Evolutionary conservation across 2,888 invertebrate species (phyloP), one percentile per base, ranked within the genome.

Genomic region (Saturnia pavonia): DNA sequence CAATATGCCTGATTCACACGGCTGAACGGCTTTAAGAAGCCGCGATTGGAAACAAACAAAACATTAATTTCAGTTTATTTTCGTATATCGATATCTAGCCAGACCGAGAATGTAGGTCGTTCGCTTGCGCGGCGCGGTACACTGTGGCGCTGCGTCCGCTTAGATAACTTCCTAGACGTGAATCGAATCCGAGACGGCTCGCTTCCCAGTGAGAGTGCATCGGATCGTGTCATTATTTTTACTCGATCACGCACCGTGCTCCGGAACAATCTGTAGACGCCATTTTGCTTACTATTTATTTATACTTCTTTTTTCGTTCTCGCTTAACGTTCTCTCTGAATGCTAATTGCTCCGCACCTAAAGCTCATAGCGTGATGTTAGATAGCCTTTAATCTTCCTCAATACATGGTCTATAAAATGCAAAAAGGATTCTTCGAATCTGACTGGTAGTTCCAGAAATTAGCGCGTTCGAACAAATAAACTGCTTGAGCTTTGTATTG

Each of bases 51-150:
- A 65, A 65, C 65, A 40, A 65, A 65, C 65, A 40, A 40, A 19
- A 63, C 27, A 65, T 65, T 65, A 19, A 40, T 65, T 65, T 65
- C 65, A 40, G 65, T 34, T 65, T 65, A 65, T 65, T 65, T 65
- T 65, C 65, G 65, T 65, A 16, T 65, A 40, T n/a, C n/a, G 65
- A 65, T 40, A 65, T 65, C 65, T 65, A 65, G 65, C 9, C 65
- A 40, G 65, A 65, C 65, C 40, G 65, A 11, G n/a, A 40, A 65
- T 65, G 40, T 65, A 65, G 65, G 65, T 65, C 65, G 40, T 40
- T 65, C 65, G 65, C 7, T 25, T 57, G 22, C 2, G 8, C 12
- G 9, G 57, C 57, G 12, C 16, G 14, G 25, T 9, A 14, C 40
- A 19, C 19, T 40, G 19, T n/a, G 22, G 57, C 40, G 12, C 14